Conservation (phyloP, 2,888 invertebrate genomes). For the Diabrotica balteata region DNA sequence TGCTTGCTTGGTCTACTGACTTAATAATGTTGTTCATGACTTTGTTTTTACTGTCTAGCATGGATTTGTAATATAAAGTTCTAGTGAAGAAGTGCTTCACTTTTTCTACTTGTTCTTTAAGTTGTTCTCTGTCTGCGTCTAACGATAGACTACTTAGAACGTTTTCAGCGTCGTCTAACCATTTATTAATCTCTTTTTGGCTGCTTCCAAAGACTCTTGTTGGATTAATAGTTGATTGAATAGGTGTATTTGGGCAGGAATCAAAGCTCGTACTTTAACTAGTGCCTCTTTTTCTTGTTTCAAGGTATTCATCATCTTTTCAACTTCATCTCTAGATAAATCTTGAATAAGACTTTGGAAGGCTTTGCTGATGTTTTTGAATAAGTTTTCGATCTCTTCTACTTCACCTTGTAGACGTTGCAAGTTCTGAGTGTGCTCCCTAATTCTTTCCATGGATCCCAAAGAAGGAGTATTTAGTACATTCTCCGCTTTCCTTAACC, state of each 20-base stretch:
- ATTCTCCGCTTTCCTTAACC: slow-evolving; percentile 80
- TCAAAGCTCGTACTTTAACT: slow-evolving; percentile 81
- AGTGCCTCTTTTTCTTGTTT: slow-evolving; percentile 89
- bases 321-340: slow-evolving; percentile 88
- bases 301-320: slow-evolving; percentile 85
- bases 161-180: slow-evolving; percentile 86
- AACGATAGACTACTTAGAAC: slow-evolving; percentile 69
- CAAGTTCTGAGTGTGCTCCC: slow-evolving; percentile 79
- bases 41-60: slow-evolving; percentile 94
- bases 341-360: slow-evolving; percentile 92
- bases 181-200: slow-evolving; percentile 82
- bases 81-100: slow-evolving; percentile 89
- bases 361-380: slow-evolving; percentile 89
- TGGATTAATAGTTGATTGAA: slow-evolving; percentile 85
- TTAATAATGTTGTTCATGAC: slow-evolving; percentile 86
- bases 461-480: slow-evolving; percentile 74
- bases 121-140: slow-evolving; percentile 72
- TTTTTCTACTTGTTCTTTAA: slow-evolving; percentile 78
- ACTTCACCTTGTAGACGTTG: slow-evolving; percentile 81
- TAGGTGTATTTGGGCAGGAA: slow-evolving; percentile 82
- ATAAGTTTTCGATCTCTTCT: slow-evolving; percentile 86
- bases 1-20: slow-evolving; percentile 76
- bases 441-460: slow-evolving; percentile 79
- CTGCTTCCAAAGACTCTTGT: slow-evolving; percentile 88
- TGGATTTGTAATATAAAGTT: slow-evolving; percentile 89